Evolutionary conservation across 2,797 vertebrate genomes (phyloP).

Genomic region (Neosalanx taihuensis): DNA sequence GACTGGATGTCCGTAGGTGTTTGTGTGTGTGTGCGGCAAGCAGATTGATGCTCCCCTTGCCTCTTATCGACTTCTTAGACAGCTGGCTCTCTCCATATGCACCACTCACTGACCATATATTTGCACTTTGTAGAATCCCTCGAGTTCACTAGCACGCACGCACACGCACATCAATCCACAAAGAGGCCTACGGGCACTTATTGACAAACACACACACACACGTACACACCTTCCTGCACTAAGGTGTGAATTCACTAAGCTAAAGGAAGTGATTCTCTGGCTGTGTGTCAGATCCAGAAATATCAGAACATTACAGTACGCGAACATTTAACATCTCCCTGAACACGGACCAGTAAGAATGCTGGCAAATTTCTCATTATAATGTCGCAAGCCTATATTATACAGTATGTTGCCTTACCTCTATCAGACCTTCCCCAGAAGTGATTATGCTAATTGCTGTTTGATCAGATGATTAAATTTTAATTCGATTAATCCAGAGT

Average conservation of each 20-base stretch:
- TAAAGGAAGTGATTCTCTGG: too few species aligned
- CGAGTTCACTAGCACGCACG: conserved; percentile 49
- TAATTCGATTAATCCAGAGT: conserved; percentile 84
- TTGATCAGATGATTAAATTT: conserved; percentile 97
- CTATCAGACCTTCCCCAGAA: conserved; percentile 81
- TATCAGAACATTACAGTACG: neutral
- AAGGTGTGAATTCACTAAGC: too few species aligned
- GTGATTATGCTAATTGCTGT: conserved; percentile 91
- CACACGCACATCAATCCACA: neutral
- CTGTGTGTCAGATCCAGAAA: neutral
- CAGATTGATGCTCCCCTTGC: conserved; percentile 70
- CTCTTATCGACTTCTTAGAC: conserved; percentile 56
- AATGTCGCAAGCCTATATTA: conserved; percentile 73
- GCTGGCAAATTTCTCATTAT: conserved; percentile 73
- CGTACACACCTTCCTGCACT: too few species aligned
- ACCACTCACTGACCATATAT: conserved; percentile 16
- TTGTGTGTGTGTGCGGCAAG: conserved; percentile 20
- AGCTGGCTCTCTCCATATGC: conserved; percentile 73
- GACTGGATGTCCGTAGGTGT: conserved; percentile 15
- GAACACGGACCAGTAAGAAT: conserved; percentile 67
- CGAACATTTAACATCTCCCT: conserved; percentile 38
- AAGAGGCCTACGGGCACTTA: too few species aligned
- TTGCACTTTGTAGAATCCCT: conserved; percentile 73
- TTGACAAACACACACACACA: neutral
- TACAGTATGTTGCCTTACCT: conserved; percentile 74